phyloP scores from a whole-genome alignment of 2,113 vertebrate genomes.

The Odocoileus hemionus region DNA sequence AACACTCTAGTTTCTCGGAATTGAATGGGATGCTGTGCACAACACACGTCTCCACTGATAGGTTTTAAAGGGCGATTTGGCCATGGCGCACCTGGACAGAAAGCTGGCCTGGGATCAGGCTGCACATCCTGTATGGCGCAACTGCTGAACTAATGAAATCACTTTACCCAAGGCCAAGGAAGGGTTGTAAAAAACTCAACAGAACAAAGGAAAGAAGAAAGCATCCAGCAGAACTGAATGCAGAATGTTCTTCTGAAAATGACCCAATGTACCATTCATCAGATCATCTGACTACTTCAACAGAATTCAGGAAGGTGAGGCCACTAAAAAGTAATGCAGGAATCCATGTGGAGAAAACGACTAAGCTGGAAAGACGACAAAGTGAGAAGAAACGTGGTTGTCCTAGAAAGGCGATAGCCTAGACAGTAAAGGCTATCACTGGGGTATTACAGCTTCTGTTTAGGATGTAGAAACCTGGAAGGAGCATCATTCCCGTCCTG shows the following conservation, averaged over 20 bases:
- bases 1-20: not conserved
- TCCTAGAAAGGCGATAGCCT: not conserved
- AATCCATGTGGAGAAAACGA: not conserved
- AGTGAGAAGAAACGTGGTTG: not conserved
- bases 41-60: not conserved
- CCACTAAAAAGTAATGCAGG: not conserved
- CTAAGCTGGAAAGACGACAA: not conserved
- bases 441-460: not conserved
- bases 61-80: not conserved
- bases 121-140: not conserved
- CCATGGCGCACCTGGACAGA: not conserved
- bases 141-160: not conserved
- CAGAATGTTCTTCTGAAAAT: not conserved
- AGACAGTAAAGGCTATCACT: not conserved
- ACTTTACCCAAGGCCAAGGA: not conserved
- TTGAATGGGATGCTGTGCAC: not conserved
- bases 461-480: not conserved
- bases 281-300: not conserved
- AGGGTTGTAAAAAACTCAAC: not conserved
- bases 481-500: not conserved
- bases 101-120: not conserved
- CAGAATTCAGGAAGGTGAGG: not conserved
- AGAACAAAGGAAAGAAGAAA: not conserved
- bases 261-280: not conserved
- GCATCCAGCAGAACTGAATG: not conserved